Evolutionary conservation across 2,888 invertebrate species (phyloP).

Genomic region (Agrochola macilenta): DNA sequence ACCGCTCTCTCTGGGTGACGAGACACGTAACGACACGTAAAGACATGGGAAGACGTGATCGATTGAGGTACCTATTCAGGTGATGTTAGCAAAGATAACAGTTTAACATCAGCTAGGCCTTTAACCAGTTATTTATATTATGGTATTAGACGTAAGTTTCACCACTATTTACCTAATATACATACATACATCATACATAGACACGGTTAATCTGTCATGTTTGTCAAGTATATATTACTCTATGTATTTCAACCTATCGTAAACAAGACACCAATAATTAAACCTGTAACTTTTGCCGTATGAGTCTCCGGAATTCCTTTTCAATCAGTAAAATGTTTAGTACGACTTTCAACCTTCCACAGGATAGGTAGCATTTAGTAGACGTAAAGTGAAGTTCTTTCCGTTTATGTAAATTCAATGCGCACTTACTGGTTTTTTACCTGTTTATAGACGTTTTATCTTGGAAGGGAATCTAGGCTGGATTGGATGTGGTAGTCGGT

Average conservation of each 20-base stretch:
- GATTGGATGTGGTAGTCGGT: slow-evolving; percentile 23
- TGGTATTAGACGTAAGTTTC: background rate
- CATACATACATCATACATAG: no score
- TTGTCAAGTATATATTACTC: background rate
- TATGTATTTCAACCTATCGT: background rate
- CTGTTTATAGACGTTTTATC: slow-evolving; percentile 51
- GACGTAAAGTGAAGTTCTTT: slow-evolving; percentile 49
- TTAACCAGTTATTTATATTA: background rate
- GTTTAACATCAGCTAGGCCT: background rate
- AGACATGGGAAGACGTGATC: slow-evolving; percentile 13
- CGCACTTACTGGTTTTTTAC: slow-evolving; percentile 55
- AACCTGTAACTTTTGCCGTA: slow-evolving; percentile 5
- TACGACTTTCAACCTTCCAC: slow-evolving; percentile 53
- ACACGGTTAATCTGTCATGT: background rate
- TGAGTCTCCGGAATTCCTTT: slow-evolving; percentile 38
- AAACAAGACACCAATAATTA: slow-evolving; percentile 21
- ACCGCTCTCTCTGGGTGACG: slow-evolving; percentile 17
- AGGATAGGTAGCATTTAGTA: slow-evolving; percentile 55
- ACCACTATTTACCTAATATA: background rate
- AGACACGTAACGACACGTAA: slow-evolving; percentile 20
- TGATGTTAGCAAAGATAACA: slow-evolving; percentile 5
- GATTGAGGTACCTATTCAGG: slow-evolving; percentile 5
- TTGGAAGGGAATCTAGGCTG: slow-evolving; percentile 40
- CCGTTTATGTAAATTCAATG: slow-evolving; percentile 63
- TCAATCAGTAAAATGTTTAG: slow-evolving; percentile 65